These are phyloP conservation scores for Moxostoma hubbsi DNA, from an alignment of 2,797 vertebrate species.

Conservation along the genomic window DNA sequence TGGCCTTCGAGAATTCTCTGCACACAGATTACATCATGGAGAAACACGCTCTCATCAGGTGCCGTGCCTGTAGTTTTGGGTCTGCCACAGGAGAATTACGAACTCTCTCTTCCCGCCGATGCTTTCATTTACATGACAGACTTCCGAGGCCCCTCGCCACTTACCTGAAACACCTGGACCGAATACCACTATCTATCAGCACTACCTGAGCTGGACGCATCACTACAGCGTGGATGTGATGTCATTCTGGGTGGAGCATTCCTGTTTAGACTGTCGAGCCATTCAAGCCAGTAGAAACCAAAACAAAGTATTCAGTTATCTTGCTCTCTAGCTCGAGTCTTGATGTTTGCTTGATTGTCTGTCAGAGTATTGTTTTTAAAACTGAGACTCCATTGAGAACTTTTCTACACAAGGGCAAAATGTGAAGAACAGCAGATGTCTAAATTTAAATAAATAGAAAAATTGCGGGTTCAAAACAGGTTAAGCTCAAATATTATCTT, in stretches of 20 bases:
- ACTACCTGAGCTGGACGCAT: slow-evolving; percentile 87
- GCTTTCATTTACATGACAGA: slow-evolving; percentile 94
- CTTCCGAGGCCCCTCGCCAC: slow-evolving; percentile 85
- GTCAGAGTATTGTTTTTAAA: too few species aligned
- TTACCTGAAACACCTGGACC: slow-evolving; percentile 84
- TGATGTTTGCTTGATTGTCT: slow-evolving; percentile 45
- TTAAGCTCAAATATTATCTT: too few species aligned
- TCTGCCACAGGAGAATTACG: slow-evolving; percentile 87
- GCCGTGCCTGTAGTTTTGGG: slow-evolving; percentile 89
- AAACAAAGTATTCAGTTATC: slow-evolving; percentile 58
- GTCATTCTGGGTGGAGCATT: slow-evolving; percentile 85
- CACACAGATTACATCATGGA: slow-evolving; percentile 96
- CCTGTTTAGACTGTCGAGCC: too few species aligned
- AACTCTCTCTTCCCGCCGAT: slow-evolving; percentile 85
- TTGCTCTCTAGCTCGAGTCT: slow-evolving; percentile 71
- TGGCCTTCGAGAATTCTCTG: slow-evolving; percentile 93
- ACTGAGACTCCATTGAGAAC: too few species aligned
- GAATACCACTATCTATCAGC: slow-evolving; percentile 73
- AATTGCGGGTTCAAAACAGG: too few species aligned
- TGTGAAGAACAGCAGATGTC: too few species aligned
- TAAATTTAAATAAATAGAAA: too few species aligned
- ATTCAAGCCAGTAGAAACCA: slow-evolving; percentile 56
- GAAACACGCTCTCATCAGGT: slow-evolving; percentile 82
- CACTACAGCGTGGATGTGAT: slow-evolving; percentile 76
- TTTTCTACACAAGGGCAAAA: too few species aligned